Conservation (phyloP, 2,888 invertebrate species). For the Plebejus anna region DNA sequence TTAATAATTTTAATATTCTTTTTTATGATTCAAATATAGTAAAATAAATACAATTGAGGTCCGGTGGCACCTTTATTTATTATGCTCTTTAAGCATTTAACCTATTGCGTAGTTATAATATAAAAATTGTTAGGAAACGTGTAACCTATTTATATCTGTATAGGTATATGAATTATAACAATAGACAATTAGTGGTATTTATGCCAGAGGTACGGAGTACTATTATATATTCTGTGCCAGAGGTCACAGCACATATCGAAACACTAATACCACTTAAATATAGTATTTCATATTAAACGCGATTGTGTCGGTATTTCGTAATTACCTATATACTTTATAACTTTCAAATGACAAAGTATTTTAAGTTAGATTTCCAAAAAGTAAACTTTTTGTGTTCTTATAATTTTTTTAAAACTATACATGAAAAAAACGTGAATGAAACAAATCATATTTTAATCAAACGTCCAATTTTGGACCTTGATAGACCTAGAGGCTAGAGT, state of each 20-base stretch:
- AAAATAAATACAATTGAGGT: no score
- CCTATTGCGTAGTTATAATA: conserved; percentile 33
- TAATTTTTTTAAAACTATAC: neutral
- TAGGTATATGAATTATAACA: conserved; percentile 45
- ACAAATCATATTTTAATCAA: no score
- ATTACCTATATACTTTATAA: neutral
- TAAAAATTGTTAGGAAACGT: conserved; percentile 35
- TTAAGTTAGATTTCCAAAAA: neutral
- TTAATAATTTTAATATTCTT: no score
- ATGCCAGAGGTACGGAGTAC: conserved; percentile 40
- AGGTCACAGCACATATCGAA: conserved; percentile 43
- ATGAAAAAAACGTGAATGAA: no score
- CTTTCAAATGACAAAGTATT: no score
- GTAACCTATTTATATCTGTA: conserved; percentile 35
- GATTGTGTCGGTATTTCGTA: neutral
- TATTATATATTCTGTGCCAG: conserved; percentile 34
- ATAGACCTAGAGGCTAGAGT: no score
- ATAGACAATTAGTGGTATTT: conserved; percentile 45
- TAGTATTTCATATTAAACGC: neutral
- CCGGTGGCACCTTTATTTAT: no score
- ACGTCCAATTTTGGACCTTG: no score
- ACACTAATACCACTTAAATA: conserved; percentile 31
- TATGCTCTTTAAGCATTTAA: no score
- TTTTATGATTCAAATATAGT: no score
- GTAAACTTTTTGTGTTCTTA: neutral